Conservation (phyloP, 1,140 invertebrate species). For the Magallana gigas region DNA sequence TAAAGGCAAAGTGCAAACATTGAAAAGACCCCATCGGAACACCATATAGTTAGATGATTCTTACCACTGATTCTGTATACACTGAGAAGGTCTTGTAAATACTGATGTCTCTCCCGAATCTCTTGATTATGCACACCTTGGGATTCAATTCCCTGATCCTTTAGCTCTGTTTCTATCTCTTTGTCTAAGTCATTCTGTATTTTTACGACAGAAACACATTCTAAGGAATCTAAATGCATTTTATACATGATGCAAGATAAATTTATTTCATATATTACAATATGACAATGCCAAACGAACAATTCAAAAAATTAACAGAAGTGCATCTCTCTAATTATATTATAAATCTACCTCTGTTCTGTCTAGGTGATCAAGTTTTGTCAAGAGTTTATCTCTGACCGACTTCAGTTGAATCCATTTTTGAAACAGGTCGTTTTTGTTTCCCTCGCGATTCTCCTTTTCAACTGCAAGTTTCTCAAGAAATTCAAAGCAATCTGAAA, state of each 20-base stretch:
- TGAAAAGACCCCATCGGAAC: too few species aligned
- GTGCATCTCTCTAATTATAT: neutral
- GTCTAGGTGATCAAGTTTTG: neutral
- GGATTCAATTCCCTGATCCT: neutral
- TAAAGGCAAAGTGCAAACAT: too few species aligned
- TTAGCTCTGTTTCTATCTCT: neutral
- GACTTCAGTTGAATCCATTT: slow-evolving; percentile 13
- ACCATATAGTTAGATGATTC: neutral
- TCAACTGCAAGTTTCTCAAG: neutral
- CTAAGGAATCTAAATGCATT: neutral
- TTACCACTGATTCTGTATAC: neutral
- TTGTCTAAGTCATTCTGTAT: neutral
- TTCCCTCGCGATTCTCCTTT: neutral
- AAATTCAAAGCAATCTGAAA: slow-evolving; percentile 13
- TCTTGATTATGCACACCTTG: neutral
- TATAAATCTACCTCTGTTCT: neutral
- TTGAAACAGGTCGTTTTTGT: neutral
- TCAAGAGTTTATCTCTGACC: neutral
- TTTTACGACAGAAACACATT: neutral
- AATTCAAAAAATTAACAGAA: neutral
- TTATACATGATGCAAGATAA: neutral
- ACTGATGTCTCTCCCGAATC: neutral
- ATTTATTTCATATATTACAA: too few species aligned
- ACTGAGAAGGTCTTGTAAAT: neutral
- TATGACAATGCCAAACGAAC: neutral